Conservation (phyloP, 35 echinoderm and acorn worm genomes). For the Stichopus chloronotus region DNA sequence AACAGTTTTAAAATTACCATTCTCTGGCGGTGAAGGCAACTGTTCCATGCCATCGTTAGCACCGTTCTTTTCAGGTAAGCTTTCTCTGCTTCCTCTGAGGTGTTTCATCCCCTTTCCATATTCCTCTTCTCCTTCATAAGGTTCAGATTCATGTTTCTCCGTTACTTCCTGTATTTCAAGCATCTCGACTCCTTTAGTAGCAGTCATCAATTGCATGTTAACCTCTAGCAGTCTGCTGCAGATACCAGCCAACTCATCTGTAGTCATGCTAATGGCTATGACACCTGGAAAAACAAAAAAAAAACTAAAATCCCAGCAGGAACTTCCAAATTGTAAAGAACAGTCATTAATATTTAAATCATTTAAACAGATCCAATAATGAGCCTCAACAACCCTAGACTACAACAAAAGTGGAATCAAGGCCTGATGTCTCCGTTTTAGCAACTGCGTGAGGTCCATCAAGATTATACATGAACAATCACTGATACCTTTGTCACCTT, state of each 20-base stretch:
- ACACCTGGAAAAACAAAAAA: slow-evolving; percentile 65
- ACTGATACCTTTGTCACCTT: too few relatives aligned
- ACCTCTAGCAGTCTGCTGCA: slow-evolving; percentile 78
- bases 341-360: neutral
- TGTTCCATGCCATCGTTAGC: neutral
- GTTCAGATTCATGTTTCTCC: slow-evolving; percentile 61
- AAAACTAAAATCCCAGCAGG: neutral
- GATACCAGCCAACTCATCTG: slow-evolving; percentile 67
- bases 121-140: slow-evolving; percentile 40
- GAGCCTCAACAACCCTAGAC: too few relatives aligned
- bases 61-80: neutral
- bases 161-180: slow-evolving; percentile 84
- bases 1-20: neutral
- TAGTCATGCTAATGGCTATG: slow-evolving; percentile 74
- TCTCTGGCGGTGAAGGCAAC: neutral
- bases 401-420: too few relatives aligned
- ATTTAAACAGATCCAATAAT: neutral
- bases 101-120: slow-evolving; percentile 48
- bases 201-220: slow-evolving; percentile 84
- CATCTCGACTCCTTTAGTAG: slow-evolving; percentile 71
- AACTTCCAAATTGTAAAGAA: neutral
- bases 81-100: slow-evolving; percentile 61
- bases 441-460: too few relatives aligned
- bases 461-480: too few relatives aligned
- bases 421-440: too few relatives aligned